Percentiles rank a stretch among this genome's conserved stretches.
Conservation (phyloP, 2,113 vertebrate species). For the Motacilla tschutschensis region DNA sequence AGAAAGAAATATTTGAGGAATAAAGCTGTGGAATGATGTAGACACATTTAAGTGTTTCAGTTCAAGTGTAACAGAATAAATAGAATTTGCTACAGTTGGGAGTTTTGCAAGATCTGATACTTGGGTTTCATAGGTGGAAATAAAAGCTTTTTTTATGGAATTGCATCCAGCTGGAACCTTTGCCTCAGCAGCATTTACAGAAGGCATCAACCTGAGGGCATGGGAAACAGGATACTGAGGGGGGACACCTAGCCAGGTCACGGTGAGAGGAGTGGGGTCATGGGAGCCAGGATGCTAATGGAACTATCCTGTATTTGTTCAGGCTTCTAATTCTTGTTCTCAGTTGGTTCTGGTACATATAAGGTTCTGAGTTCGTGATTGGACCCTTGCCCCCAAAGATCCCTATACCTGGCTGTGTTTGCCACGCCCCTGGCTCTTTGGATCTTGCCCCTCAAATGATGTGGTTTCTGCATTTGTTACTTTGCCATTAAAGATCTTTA, state of each 20-base stretch:
- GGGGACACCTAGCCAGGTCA: neutral
- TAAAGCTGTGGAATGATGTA: neutral
- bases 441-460: neutral
- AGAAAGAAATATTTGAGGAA: neutral
- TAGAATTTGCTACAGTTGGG: neutral
- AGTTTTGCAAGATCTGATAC: neutral
- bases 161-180: neutral
- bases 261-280: neutral
- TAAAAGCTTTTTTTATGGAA: neutral
- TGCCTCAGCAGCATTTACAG: neutral
- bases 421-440: neutral
- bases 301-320: neutral
- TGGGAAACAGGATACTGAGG: neutral
- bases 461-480: neutral
- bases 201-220: neutral
- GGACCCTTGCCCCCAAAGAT: neutral
- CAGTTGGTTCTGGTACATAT: neutral
- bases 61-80: neutral
- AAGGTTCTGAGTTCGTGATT: neutral
- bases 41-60: neutral
- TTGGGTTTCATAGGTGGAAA: neutral
- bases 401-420: neutral
- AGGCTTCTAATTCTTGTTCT: neutral
- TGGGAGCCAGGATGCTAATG: neutral
- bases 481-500: neutral